Evolutionary conservation across 1,140 invertebrate genomes (phyloP), one percentile per base, ranked within the genome.

Genomic region (Saccostrea echinata): DNA sequence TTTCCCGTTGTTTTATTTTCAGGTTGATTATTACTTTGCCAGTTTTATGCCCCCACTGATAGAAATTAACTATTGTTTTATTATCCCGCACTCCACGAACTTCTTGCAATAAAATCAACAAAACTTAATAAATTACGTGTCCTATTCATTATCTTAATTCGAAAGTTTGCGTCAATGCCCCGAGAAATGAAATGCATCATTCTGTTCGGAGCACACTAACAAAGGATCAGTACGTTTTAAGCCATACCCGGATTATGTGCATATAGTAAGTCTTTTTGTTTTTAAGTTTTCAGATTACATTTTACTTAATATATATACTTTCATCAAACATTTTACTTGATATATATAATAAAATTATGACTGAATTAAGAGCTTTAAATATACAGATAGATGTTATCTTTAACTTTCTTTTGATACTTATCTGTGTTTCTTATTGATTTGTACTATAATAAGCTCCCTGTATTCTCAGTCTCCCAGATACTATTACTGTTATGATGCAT

Each of bases 51-150:
- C 68, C 68, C 68, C 68, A 76, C 68, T 76, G 68, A 76, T 76
- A 76, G 27, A 27, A 76, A 76, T 76, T 76, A 76, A 76, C 68
- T 76, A 76, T 76, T 76, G 68, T 76, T 76, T 76, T 76, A 76
- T 76, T 76, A 76, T 76, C 68, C 68, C 24, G 68, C 68, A 76
- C 68, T 76, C 68, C 11, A 33, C 68, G 68, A 76, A 76, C 68
- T 76, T 76, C 68, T 76, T 76, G 68, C 68, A 76, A 76, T 76
- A 76, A 76, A 76, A 76, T 76, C 68, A 76, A 76, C 68, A 76
- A 76, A 76, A 76, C 68, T 76, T 76, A 76, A 76, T 76, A 76
- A 76, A 76, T 76, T 76, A 76, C 68, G 68, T 76, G 68, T 76
- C 68, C 68, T 30, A 76, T 76, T 76, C 68, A 76, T 76, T 76